phyloP scores from a whole-genome alignment of 2,113 vertebrate species.

The Datnioides undecimradiatus region DNA sequence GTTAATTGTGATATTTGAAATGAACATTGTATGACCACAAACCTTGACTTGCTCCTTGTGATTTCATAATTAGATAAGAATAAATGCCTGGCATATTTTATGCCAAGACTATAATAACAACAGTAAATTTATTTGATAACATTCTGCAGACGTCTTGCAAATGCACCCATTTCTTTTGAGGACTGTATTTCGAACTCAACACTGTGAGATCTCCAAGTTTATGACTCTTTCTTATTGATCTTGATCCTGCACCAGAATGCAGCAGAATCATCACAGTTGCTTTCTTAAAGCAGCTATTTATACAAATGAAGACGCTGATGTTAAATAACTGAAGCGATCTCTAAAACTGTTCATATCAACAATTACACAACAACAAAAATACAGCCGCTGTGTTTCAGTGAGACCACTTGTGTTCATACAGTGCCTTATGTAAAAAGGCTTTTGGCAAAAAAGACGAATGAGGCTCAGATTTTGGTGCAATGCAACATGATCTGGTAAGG shows the following conservation, averaged over 20 bases:
- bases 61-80: not conserved
- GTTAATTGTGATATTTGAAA: not conserved
- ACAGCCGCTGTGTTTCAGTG: not conserved
- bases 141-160: slow-evolving; percentile 1
- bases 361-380: not conserved
- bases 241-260: no score
- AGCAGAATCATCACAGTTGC: not conserved
- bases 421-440: not conserved
- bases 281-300: not conserved
- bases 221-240: no score
- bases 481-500: no score
- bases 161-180: not conserved
- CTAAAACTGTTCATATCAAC: not conserved
- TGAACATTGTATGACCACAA: not conserved
- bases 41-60: not conserved
- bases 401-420: not conserved
- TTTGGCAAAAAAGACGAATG: not conserved
- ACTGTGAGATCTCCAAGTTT: not conserved
- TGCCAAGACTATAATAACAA: slow-evolving; percentile 20
- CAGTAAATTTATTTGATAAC: slow-evolving; percentile 22
- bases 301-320: not conserved
- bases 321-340: not conserved
- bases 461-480: not conserved
- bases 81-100: slow-evolving; percentile 30
- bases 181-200: not conserved